Base-by-base conservation (phyloP, 2,113 vertebrate genomes). In the Perca fluviatilis region DNA sequence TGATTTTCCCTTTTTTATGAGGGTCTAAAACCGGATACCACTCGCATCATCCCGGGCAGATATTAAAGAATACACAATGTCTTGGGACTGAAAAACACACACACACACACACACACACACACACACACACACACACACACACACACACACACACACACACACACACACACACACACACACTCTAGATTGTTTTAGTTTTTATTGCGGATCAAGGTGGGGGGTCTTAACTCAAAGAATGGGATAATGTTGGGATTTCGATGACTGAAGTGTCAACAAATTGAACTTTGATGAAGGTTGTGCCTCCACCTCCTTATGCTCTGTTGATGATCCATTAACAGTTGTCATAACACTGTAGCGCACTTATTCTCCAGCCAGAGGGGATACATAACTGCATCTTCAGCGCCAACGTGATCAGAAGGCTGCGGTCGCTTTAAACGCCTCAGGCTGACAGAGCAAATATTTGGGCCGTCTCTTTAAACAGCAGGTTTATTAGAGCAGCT, bases 1-100 rank as follows among this genome's bases (percentile, higher is more conserved):
- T 61, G 69, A 87, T 87, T 82, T 67, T 62, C 33, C 67, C 79
- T 83, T 65, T 65, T 30, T 92, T 83, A 93, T 88, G 80, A 90
- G 77, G 74, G 60, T 84, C 80, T 89, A 71, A 79, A 87, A 81
- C 65, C 21, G 72, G 77, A 88, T 19, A 54, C 6, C 36, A 43
- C 33, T 66, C 21, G 10, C 69, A 30, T 74, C 47, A 47, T 80
- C 15, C 47, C 51, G 75, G 70, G 63, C 23, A 43, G 77, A 85
- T 77, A 86, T 85, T 86, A 74, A 82, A 83, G 15, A 69, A 67
- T 10, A 27, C 30, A 70, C 23, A 16, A 53, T 0, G 23, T 47
- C 62, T 70, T n/a, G 86, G 77, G 79, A 86, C 14, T 30, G 33
- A 46, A 58, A 77, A n/a, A 25, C 54, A 57, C 15, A 57, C 54